Base-by-base conservation (phyloP, 2,888 invertebrate genomes). In the Penaeus monodon region DNA sequence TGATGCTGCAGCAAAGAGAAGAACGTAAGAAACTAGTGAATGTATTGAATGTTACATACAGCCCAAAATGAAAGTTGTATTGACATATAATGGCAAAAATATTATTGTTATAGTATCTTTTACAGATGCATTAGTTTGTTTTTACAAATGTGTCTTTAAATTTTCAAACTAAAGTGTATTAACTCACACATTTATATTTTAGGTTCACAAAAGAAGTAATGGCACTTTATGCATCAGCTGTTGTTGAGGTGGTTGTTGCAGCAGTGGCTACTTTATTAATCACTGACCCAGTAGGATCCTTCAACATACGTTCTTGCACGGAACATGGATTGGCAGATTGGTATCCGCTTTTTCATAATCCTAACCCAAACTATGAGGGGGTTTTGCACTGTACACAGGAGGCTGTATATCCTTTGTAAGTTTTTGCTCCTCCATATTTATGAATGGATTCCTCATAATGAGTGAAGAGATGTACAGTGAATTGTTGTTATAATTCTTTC, bases 311-410 rank as follows among this genome's bases (percentile, higher is more conserved):
- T 14, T 90, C 90, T 44, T 90, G 90, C 78, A 86, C 82, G 24
- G 89, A 89, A 10, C 64, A 85, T 20, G 95, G 95, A 68, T 93
- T 99, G 38, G 96, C 97, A 0, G 99, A 99, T 93, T 99, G 99
- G 99, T 99, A 99, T 92, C 98, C 99, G 0, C 93, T 99, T 90
- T 94, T 99, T 89, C 95, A 98, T 91, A 99, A 99, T 93, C 99
- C 99, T 12, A 95, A 95, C 90, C 97, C 98, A 0, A 96, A 98
- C 92, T 99, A 98, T 93, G 96, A 96, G 87, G 95, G 95, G 89
- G 96, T 96, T 29, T 92, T 99, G 84, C 96, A 98, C 93, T 99
- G 99, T 92, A 98, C 99, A 0, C 98, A 99, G 92, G 99, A 99
- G 93, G 98, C 98, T 86, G 98, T 99, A 0, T 99, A 98, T 94